phyloP scores from a whole-genome alignment of 2,113 vertebrate genomes.

The Ammospiza nelsoni region DNA sequence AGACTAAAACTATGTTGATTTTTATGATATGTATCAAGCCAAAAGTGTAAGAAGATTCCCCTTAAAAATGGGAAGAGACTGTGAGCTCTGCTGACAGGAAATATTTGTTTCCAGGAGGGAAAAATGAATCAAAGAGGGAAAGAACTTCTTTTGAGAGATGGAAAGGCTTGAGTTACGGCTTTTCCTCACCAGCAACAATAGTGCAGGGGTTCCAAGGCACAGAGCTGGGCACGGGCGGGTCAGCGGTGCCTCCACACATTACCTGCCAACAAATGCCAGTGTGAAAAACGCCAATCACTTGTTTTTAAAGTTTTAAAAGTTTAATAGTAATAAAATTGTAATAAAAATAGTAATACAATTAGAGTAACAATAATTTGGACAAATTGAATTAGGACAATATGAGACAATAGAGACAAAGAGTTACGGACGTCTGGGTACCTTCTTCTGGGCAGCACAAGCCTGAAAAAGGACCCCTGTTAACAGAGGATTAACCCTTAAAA shows the following conservation, averaged over 20 bases:
- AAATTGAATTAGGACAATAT: too few relatives aligned
- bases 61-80: neutral
- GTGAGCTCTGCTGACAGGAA: neutral
- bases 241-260: fast-evolving
- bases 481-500: too few relatives aligned
- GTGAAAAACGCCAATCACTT: too few relatives aligned
- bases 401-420: too few relatives aligned
- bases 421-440: too few relatives aligned
- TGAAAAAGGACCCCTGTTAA: too few relatives aligned
- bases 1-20: neutral
- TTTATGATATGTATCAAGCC: neutral
- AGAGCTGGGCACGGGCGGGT: neutral
- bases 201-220: fast-evolving
- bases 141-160: neutral
- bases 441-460: too few relatives aligned
- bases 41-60: neutral
- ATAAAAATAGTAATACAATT: too few relatives aligned
- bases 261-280: neutral
- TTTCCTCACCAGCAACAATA: neutral
- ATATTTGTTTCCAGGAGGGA: neutral
- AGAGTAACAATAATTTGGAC: too few relatives aligned
- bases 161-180: neutral
- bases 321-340: too few relatives aligned
- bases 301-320: too few relatives aligned
- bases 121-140: neutral